These are phyloP conservation scores for Drosophila seguyi DNA, from an alignment of 1,140 invertebrate genomes.

Conservation along the genomic window DNA sequence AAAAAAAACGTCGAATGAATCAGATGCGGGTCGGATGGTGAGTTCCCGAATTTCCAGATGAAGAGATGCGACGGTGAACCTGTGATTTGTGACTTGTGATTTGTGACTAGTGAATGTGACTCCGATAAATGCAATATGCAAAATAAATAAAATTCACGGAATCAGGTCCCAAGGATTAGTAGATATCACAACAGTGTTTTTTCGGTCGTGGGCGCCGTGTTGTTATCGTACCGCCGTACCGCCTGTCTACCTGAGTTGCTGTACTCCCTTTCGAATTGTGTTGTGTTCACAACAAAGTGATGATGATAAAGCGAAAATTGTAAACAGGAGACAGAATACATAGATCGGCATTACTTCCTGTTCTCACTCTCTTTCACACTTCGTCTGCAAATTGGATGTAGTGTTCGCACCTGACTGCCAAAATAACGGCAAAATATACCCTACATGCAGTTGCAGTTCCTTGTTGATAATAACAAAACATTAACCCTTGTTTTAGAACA, in stretches of 20 bases:
- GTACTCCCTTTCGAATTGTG: slow-evolving; percentile 8
- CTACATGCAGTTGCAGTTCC: not conserved
- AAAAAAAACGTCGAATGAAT: slow-evolving; percentile 56
- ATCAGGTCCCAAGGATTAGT: not conserved
- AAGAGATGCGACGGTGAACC: slow-evolving; percentile 11
- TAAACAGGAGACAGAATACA: not conserved
- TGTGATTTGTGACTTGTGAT: slow-evolving; percentile 4
- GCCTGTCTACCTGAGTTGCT: slow-evolving; percentile 12
- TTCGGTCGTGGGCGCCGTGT: not conserved
- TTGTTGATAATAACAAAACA: slow-evolving; percentile 8
- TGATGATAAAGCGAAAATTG: slow-evolving; percentile 11
- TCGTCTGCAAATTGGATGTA: not conserved
- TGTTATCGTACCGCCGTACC: slow-evolving; percentile 2
- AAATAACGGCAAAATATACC: slow-evolving; percentile 1
- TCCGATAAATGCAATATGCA: not conserved
- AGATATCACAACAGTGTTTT: not conserved
- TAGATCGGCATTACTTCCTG: slow-evolving; percentile 5
- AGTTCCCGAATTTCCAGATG: slow-evolving; percentile 21
- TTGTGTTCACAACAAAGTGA: slow-evolving; percentile 7
- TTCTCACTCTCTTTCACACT: not conserved
- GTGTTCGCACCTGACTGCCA: slow-evolving; percentile 1
- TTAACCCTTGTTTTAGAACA: not conserved
- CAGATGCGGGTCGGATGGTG: slow-evolving; percentile 59
- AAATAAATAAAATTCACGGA: not conserved
- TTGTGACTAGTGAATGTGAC: slow-evolving; percentile 24